A percentile compares a stretch with the other conserved stretches of the same genome.
Conservation (phyloP, 2,797 vertebrate genomes). For the Falco cherrug region DNA sequence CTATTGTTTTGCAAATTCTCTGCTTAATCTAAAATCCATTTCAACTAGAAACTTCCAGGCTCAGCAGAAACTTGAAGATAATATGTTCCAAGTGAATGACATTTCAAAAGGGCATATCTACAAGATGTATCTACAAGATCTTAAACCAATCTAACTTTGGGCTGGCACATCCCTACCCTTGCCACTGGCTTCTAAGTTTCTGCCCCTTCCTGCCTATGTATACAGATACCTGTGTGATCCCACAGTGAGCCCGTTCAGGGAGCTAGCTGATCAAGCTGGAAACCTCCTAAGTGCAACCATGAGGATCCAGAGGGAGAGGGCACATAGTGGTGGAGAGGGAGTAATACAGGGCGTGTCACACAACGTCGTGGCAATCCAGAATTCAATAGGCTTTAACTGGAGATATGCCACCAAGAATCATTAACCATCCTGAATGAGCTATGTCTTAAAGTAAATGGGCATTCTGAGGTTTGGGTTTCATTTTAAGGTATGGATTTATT, state of each 20-base stretch:
- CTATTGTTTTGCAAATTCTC: slow-evolving; percentile 52
- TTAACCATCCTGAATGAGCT: neutral
- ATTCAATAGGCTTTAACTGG: neutral
- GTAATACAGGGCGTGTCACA: neutral
- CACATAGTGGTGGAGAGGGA: neutral
- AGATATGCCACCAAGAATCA: neutral
- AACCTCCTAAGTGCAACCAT: neutral
- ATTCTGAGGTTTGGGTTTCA: slow-evolving; percentile 5
- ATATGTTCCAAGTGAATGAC: neutral
- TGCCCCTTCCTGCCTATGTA: neutral
- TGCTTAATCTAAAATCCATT: slow-evolving; percentile 37
- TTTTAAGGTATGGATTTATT: slow-evolving; percentile 46
- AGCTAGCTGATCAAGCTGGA: neutral
- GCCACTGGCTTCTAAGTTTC: neutral
- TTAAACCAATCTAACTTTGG: neutral
- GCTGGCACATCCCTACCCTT: neutral
- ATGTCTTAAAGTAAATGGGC: slow-evolving; percentile 12
- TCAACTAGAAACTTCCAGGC: slow-evolving; percentile 11
- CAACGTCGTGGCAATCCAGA: neutral
- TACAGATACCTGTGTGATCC: fast-evolving
- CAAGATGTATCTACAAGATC: neutral
- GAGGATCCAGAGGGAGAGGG: neutral
- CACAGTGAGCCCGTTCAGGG: neutral
- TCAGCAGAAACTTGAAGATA: neutral
- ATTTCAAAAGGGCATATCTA: neutral